Evolutionary conservation across 1,140 invertebrate genomes (phyloP), one percentile per base, ranked within the genome.

Genomic region (Whitmania pigra): DNA sequence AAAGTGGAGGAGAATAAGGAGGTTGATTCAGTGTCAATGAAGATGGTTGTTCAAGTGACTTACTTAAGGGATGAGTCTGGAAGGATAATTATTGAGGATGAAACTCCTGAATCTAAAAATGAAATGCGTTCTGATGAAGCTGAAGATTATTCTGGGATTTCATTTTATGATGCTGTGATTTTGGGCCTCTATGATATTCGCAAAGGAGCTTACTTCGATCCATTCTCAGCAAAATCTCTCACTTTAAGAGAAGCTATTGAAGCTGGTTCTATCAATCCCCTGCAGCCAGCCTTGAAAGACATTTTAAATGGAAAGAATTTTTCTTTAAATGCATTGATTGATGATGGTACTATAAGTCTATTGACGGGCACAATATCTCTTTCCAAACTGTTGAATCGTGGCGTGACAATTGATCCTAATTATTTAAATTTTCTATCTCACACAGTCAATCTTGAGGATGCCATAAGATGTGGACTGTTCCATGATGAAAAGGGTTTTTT

Each of bases 221-320:
- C 92, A 22, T 86, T 87, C 73, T 94, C 89, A 2, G 89, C 88
- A 73, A 86, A 90, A 77, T 89, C 88, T 78, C 85, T 97, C 57
- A 92, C 89, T 77, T 88, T 97, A 75, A 91, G 94, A 80, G 86
- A 88, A 73, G 93, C 94, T 66, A 79, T 94, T 67, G 85, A 87
- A 67, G 89, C 88, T 77, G 90, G 89, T 75, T 82, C 92, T 69
- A 85, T 94, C 70, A 87, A 88, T 69, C 85, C 89, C 78, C 87
- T 88, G 4, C 22, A 22, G 27, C 40, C 66, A 18, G 70, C 70
- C 13, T 27, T 74, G 13, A 29, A 57, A n/a, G 92, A 94, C 78
- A 90, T 92, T 0, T 85, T 88, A 70, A 89, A 89, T 76, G 87
- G 87, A 73, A 84, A 75, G 53, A 74, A 74, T 3, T 40, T 80